A percentile compares a stretch with the other conserved stretches of the same genome.
phyloP scores from a whole-genome alignment of 2,797 vertebrate genomes.

The Martes flavigula region DNA sequence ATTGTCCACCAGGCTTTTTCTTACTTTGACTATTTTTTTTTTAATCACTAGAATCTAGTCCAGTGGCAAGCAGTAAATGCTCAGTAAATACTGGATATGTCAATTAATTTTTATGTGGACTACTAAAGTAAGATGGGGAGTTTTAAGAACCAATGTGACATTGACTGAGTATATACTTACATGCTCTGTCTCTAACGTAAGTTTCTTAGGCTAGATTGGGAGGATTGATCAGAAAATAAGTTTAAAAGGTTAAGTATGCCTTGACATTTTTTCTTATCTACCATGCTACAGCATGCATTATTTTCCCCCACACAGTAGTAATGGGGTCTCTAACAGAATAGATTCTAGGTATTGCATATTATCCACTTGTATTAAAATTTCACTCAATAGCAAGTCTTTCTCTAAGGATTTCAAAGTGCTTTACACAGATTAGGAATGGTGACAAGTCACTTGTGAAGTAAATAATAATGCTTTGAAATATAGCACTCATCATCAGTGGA shows the following conservation, averaged over 20 bases:
- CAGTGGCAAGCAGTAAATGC: not conserved
- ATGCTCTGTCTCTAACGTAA: not conserved
- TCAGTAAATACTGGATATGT: not conserved
- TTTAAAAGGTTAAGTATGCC: not conserved
- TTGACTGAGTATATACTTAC: not conserved
- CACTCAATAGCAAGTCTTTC: conserved; percentile 18
- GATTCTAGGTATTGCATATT: not conserved
- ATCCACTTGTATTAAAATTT: conserved; percentile 51
- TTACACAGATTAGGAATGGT: conserved; percentile 31
- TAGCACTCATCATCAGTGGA: not conserved
- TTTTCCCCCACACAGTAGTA: not conserved
- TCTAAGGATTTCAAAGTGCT: conserved; percentile 39
- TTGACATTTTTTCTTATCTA: not conserved
- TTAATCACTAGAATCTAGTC: not conserved
- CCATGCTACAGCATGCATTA: not conserved
- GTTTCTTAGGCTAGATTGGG: not conserved
- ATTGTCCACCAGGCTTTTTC: not conserved
- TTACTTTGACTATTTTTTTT: not conserved
- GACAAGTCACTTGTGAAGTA: conserved; percentile 43
- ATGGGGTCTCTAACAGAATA: not conserved
- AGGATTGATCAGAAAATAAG: not conserved
- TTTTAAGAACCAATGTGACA: not conserved
- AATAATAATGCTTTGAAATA: conserved; percentile 52
- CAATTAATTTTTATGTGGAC: not conserved
- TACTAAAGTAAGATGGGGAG: not conserved